Evolutionary conservation across 1,140 invertebrate species (phyloP).

Genomic region (Papilio helenus): DNA sequence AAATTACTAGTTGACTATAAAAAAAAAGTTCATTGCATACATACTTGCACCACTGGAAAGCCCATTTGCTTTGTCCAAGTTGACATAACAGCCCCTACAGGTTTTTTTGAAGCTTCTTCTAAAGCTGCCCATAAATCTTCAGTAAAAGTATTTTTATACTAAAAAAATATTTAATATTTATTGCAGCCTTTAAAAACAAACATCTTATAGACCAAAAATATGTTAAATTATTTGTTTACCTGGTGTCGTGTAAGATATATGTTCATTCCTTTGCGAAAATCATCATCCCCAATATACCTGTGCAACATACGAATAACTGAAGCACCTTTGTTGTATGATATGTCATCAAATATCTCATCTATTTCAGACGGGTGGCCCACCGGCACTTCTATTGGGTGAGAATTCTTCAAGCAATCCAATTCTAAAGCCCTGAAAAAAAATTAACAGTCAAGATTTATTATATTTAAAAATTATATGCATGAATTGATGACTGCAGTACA

Average conservation of each 20-base stretch:
- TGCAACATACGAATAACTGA: constrained; percentile 98
- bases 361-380: constrained; percentile 95
- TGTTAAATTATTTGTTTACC: constrained; percentile 51
- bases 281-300: constrained; percentile 96
- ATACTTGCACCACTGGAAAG: constrained; percentile 88
- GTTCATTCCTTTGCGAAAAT: constrained; percentile 98
- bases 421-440: constrained; percentile 86
- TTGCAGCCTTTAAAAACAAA: not conserved
- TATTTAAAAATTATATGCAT: constrained; percentile 8
- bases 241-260: constrained; percentile 94
- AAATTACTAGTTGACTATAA: not conserved
- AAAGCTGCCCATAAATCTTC: constrained; percentile 97
- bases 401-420: constrained; percentile 94
- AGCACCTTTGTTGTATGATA: constrained; percentile 97
- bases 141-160: constrained; percentile 91
- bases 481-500: constrained; percentile 31
- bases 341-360: constrained; percentile 97
- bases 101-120: constrained; percentile 94
- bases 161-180: constrained; percentile 44
- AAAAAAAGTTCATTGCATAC: constrained; percentile 11
- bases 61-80: constrained; percentile 98
- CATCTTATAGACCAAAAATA: not conserved
- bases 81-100: constrained; percentile 96
- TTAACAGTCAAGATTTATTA: constrained; percentile 45
- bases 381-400: constrained; percentile 95